Percentiles rank a stretch among this genome's conserved stretches.
phyloP scores from a whole-genome alignment of 2,888 invertebrate genomes.

The Sepioteuthis lessoniana region DNA sequence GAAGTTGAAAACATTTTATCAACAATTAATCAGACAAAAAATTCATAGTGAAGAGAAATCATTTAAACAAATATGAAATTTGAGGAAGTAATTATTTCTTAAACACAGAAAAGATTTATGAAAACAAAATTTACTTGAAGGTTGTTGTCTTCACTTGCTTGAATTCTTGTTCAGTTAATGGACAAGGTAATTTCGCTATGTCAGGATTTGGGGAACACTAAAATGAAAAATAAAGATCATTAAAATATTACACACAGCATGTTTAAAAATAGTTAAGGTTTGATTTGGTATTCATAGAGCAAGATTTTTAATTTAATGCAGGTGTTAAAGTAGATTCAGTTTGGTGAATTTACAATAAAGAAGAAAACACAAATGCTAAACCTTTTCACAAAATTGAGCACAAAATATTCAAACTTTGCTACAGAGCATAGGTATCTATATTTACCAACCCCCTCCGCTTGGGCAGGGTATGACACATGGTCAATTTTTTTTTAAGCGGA shows the following conservation, averaged over 20 bases:
- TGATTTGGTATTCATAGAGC: not conserved
- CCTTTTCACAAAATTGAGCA: not conserved
- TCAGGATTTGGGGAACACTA: conserved; percentile 82
- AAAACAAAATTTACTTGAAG: conserved; percentile 59
- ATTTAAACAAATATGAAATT: no score
- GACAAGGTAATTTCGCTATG: conserved; percentile 81
- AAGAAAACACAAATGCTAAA: not conserved
- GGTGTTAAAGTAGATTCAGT: not conserved
- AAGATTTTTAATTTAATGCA: not conserved
- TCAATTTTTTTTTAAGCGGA: no score
- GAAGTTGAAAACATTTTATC: conserved; percentile 45
- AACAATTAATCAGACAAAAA: not conserved
- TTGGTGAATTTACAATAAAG: not conserved
- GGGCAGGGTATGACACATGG: no score
- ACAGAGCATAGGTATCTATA: no score
- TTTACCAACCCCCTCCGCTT: no score
- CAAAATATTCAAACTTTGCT: no score
- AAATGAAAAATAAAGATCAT: conserved; percentile 51
- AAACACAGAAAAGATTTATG: not conserved
- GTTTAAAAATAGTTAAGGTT: not conserved
- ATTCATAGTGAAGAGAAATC: no score
- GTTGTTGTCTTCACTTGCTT: conserved; percentile 66
- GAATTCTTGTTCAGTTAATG: conserved; percentile 83
- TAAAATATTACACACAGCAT: not conserved
- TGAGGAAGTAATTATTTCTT: not conserved